Evolutionary conservation across 2,113 vertebrate genomes (phyloP).

Genomic region (Pelmatolapia mariae): DNA sequence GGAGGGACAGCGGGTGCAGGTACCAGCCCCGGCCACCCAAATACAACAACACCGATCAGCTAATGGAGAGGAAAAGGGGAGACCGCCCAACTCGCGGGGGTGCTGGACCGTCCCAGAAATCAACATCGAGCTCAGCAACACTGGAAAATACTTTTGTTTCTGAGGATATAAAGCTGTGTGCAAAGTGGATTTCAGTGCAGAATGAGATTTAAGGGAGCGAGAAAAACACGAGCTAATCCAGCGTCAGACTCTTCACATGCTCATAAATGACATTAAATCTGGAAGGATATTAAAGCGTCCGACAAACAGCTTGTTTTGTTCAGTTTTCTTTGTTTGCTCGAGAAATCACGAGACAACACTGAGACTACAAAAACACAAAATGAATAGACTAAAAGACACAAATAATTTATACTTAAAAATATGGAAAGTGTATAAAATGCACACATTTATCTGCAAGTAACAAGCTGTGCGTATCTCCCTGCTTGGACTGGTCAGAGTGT

Average conservation of each 20-base stretch:
- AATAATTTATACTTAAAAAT: accelerated
- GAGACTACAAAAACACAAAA: not conserved
- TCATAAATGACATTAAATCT: constrained; percentile 18
- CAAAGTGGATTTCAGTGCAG: constrained; percentile 12
- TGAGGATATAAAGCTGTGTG: not conserved
- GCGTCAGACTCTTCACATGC: not conserved
- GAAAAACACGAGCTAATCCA: constrained; percentile 44
- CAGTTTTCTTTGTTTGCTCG: not conserved
- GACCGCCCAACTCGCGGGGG: not conserved
- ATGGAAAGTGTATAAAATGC: accelerated
- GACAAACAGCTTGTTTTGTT: not conserved
- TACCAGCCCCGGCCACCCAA: constrained; percentile 71
- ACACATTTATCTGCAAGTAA: not conserved
- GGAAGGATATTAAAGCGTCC: constrained; percentile 1
- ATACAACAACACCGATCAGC: constrained; percentile 47
- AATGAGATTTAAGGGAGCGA: not conserved
- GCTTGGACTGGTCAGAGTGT: not conserved
- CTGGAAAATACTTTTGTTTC: not conserved
- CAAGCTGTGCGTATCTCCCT: not conserved
- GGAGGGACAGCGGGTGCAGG: constrained; percentile 37
- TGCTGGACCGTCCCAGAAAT: not conserved
- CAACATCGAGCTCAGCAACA: not conserved
- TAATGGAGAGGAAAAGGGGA: constrained; percentile 30
- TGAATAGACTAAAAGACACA: not conserved
- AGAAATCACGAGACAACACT: not conserved